Conservation (phyloP, 53 echinoderm and acorn worm genomes). For the Patiria pectinifera region DNA sequence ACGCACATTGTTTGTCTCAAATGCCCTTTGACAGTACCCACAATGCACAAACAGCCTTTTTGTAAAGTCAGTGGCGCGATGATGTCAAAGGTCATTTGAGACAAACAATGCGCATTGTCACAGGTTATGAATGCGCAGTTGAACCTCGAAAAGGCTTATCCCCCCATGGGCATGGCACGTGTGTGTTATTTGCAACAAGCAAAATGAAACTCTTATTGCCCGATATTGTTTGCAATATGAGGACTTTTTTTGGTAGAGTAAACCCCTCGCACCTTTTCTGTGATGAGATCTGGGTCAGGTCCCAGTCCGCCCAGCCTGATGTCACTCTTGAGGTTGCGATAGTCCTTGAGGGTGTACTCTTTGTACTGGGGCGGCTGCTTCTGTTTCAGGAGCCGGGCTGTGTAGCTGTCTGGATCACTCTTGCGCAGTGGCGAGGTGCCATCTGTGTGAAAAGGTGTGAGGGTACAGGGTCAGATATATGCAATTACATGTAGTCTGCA, state of each 20-base stretch:
- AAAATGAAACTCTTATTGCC: background rate
- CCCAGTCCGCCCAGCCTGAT: constrained; percentile 89
- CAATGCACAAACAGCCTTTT: no score
- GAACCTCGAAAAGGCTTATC: no score
- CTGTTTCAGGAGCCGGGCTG: constrained; percentile 77
- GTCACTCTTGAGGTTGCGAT: constrained; percentile 90
- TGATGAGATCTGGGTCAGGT: constrained; percentile 75
- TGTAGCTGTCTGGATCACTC: constrained; percentile 90
- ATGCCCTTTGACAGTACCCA: no score
- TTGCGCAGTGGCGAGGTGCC: constrained; percentile 60
- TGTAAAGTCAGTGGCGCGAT: no score
- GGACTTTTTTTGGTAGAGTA: background rate
- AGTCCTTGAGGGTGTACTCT: constrained; percentile 94
- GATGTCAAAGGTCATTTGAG: no score
- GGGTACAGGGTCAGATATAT: background rate
- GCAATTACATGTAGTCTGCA: background rate
- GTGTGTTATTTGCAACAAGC: no score
- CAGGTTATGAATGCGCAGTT: no score
- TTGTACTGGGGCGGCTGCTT: constrained; percentile 84
- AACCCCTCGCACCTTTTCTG: constrained; percentile 67
- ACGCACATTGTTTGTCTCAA: no score
- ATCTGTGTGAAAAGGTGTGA: background rate
- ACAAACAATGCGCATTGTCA: no score
- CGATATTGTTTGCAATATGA: background rate
- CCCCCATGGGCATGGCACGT: no score